Percentiles rank a stretch among this genome's conserved stretches.
Conservation (phyloP, 23 tunicate genomes). For the Oikopleura vanhoeffeni region DNA sequence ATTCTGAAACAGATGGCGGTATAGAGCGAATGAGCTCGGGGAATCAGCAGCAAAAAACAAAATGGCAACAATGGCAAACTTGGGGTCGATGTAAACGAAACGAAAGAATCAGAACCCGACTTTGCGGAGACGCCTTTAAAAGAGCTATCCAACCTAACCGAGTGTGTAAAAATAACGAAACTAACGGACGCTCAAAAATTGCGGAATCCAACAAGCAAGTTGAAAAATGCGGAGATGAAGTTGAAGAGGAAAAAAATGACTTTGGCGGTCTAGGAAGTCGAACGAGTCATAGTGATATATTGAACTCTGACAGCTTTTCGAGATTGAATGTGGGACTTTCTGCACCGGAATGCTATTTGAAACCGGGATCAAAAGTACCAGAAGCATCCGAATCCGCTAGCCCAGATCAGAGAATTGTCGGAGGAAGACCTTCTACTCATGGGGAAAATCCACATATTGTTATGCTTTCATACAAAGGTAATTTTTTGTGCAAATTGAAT, state of each 20-base stretch:
- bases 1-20: not conserved
- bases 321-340: not conserved
- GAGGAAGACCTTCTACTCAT: not conserved
- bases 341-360: not conserved
- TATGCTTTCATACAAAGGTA: constrained; percentile 2
- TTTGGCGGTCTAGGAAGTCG: too few relatives aligned
- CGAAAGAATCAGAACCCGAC: not conserved
- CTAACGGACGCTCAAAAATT: not conserved
- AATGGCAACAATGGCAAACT: not conserved
- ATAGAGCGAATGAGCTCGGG: not conserved
- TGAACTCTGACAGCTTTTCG: not conserved
- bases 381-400: not conserved
- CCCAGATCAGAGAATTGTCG: not conserved
- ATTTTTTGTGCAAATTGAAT: too few relatives aligned
- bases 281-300: not conserved
- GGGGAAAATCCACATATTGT: not conserved
- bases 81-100: not conserved
- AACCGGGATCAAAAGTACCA: not conserved
- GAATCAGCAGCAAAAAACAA: not conserved
- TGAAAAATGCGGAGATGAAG: not conserved
- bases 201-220: not conserved
- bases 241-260: too few relatives aligned
- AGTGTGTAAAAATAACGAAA: not conserved
- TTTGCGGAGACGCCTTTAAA: not conserved
- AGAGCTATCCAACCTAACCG: not conserved